phyloP scores from a whole-genome alignment of 2,888 invertebrate species.

The Osmoderma eremita region DNA sequence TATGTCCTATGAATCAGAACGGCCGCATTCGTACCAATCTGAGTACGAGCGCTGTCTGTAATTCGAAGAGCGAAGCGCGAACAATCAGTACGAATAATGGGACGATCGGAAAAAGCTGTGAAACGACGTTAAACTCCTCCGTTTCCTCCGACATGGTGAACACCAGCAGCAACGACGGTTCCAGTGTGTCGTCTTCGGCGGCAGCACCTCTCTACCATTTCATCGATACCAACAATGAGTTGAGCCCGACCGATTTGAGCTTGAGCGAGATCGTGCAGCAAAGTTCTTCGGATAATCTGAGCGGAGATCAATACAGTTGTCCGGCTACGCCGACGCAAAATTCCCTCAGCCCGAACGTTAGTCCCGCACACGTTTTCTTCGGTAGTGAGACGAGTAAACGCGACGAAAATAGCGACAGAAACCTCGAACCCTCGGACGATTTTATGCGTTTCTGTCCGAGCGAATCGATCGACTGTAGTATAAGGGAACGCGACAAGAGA shows the following conservation, averaged over 20 bases:
- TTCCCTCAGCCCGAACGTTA: constrained; percentile 59
- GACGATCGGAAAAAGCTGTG: constrained; percentile 33
- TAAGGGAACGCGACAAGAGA: constrained; percentile 54
- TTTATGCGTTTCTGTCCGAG: constrained; percentile 52
- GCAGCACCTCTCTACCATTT: constrained; percentile 51
- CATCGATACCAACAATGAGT: constrained; percentile 54
- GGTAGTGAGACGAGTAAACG: constrained; percentile 48
- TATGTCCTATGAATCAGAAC: constrained; percentile 32
- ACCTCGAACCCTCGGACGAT: background rate
- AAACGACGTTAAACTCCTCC: constrained; percentile 39
- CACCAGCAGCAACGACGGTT: constrained; percentile 16
- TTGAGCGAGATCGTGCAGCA: constrained; percentile 57
- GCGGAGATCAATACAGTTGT: constrained; percentile 59
- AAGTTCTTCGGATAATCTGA: constrained; percentile 59
- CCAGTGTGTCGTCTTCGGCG: constrained; percentile 22
- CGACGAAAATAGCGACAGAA: constrained; percentile 14
- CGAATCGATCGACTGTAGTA: constrained; percentile 39
- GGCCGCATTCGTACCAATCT: constrained; percentile 51
- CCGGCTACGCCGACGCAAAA: constrained; percentile 57
- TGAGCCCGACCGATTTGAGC: constrained; percentile 56
- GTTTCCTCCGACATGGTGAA: constrained; percentile 39
- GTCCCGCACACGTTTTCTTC: constrained; percentile 52
- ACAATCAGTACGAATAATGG: constrained; percentile 39
- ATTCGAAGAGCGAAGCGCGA: constrained; percentile 38
- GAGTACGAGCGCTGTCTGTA: constrained; percentile 52